Base-by-base conservation (phyloP, 2,113 vertebrate genomes). In the Electrona antarctica region DNA sequence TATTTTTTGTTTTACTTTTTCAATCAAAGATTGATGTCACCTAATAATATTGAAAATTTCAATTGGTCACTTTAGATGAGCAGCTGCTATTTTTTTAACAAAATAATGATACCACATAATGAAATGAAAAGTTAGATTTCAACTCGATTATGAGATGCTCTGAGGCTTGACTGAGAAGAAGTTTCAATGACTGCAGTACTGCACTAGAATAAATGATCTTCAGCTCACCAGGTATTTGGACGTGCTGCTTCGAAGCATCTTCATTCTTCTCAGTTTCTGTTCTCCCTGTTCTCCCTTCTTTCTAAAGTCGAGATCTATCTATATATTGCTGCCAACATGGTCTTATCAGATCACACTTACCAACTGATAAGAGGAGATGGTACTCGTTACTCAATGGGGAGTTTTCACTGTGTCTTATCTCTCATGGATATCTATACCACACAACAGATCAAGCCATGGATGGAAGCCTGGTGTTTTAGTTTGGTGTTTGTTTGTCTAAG, bases 161-260 rank as follows among this genome's bases (percentile, higher is more conserved):
- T 12, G 1, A 13, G 11, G 2, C 6, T 54, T 13, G 12, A 54
- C 0, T 41, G 11, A 54, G 6, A 4, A 54, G 13, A 12, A 13
- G 10, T 7, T 15, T 1, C 14, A 57, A 21, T 57, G 55, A 8
- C 21, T 3, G 28, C 6, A 28, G 14, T 49, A 41, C 6, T 14
- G 21, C 58, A 60, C n/a, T 8, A 7, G 3, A 41, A 41, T 41
- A 4, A 3, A 41, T 8, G 1, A 29, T n/a, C 77, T 21, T 58
- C 7, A 8, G 56, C 80, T 90, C 77, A 92, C 91, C 88, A 80
- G 69, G 59, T 70, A 66, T 15, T 15, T 29, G 28, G 49, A 55
- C 15, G 52, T 0, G 15, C 9, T 2, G 57, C 1, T 54, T 49
- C n/a, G 64, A 52, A 66, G 55, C 80, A 60, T 73, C 83, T 74